Base-by-base conservation (phyloP, 53 echinoderm and acorn worm genomes). In the Actinopyga echinites region DNA sequence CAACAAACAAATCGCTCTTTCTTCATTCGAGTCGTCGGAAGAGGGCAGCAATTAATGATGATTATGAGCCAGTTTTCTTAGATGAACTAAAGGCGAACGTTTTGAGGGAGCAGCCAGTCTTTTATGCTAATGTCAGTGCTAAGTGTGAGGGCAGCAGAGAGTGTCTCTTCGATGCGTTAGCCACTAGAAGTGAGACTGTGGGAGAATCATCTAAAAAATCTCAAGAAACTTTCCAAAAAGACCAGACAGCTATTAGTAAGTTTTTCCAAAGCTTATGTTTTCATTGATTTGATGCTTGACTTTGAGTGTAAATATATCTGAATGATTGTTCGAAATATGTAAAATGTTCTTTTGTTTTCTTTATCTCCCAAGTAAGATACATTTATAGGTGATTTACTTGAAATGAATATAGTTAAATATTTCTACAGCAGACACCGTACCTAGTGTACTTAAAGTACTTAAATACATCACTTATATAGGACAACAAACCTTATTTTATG, bases 161-260 rank as follows among this genome's bases (percentile, higher is more conserved):
- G 43, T 95, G 95, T 84, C 68, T 90, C 25, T 95, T 86, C 60
- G 95, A 95, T 55, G 64, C 92, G 32, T 57, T 93, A 61, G 95
- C 90, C 12, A 95, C 95, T 52, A 84, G 53, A 37, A 82, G 69
- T 55, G 31, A 67, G 29, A 29, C 35, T 0, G 36, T 89, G 8
- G 89, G 89, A 0, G 21, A 69, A 57, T 66, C 89, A 20, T 75
- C 89, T 5, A 89, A 84, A 55, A 40, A 54, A 56, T 73, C 89
- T 2, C 77, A 83, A 56, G 84, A 83, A 43, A 56, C 25, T 12
- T 89, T 89, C 2, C 64, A 84, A 33, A 8, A 31, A 10, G 83
- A 84, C 22, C 77, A 83, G 35, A 84, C 78, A 28, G 44, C 77
- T 2, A 52, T 89, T 3, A 75, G 89, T 89, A 66, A 78, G 89